Evolutionary conservation across 2,113 vertebrate species (phyloP).

Genomic region (Edolisoma coerulescens): DNA sequence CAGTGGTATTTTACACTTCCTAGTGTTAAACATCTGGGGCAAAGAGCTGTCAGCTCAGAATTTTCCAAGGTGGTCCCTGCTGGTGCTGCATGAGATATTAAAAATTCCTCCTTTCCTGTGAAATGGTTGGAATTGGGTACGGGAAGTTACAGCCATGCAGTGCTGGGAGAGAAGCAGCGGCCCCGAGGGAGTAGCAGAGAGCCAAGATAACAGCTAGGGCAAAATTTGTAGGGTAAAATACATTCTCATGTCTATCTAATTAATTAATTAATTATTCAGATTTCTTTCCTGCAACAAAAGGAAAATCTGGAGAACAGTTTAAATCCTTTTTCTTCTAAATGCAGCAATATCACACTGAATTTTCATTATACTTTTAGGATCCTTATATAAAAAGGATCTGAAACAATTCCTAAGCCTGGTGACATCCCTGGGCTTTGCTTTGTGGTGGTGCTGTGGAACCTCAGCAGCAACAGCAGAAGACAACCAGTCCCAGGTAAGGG

Average conservation of each 20-base stretch:
- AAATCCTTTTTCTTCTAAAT: background rate
- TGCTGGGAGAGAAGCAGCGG: background rate
- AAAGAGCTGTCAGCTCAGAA: background rate
- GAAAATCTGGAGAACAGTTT: background rate
- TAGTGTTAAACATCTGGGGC: background rate
- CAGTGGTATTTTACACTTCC: background rate
- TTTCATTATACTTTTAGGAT: background rate
- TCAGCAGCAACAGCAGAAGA: background rate
- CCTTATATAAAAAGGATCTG: background rate
- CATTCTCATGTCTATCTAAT: background rate
- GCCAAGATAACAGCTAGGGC: background rate
- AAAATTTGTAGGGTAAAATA: background rate
- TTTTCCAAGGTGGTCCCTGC: background rate
- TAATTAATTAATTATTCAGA: background rate
- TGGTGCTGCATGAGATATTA: background rate
- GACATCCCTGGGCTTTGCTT: background rate
- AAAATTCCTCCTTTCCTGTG: background rate
- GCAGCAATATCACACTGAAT: accelerated
- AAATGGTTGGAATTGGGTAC: background rate
- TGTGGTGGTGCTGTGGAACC: background rate
- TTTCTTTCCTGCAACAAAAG: background rate
- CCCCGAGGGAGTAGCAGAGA: background rate
- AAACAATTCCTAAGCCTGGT: background rate
- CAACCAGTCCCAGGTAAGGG: background rate
- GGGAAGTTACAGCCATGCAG: accelerated